Evolutionary conservation across 2,797 vertebrate species (phyloP).

Genomic region (Jordanella pulchra): DNA sequence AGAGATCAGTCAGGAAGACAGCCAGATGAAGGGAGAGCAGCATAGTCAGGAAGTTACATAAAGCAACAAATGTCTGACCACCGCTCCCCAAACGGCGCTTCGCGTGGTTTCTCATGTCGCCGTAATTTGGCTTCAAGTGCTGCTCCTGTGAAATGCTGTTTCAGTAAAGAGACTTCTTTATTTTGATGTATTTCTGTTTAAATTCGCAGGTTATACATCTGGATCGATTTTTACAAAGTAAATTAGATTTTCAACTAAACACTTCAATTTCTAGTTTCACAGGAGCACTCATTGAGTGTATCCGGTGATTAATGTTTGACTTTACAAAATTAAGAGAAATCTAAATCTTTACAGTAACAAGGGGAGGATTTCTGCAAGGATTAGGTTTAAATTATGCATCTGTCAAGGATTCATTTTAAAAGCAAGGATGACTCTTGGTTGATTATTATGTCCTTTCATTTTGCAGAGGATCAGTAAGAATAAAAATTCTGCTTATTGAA

Average conservation of each 20-base stretch:
- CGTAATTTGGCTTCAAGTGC: neutral
- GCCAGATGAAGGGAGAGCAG: conserved; percentile 11
- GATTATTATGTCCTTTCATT: neutral
- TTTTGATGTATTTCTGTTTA: neutral
- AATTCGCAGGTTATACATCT: neutral
- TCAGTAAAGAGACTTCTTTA: neutral
- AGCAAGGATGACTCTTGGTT: neutral
- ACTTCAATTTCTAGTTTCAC: neutral
- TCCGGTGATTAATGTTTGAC: neutral
- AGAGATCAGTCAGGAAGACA: neutral
- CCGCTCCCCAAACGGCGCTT: conserved; percentile 5
- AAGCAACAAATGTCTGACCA: conserved; percentile 40
- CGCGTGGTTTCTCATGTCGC: conserved; percentile 12
- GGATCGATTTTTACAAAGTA: neutral
- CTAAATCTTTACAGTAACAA: neutral
- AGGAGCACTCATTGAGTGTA: neutral
- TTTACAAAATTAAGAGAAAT: neutral
- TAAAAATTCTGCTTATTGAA: neutral
- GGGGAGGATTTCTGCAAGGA: neutral
- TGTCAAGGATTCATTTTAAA: neutral
- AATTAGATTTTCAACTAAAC: neutral
- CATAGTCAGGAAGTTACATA: conserved; percentile 63
- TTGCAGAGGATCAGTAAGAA: neutral
- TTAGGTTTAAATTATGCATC: neutral
- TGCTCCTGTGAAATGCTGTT: neutral